Conservation (phyloP, 2,113 vertebrate species). For the Odontesthes bonariensis region DNA sequence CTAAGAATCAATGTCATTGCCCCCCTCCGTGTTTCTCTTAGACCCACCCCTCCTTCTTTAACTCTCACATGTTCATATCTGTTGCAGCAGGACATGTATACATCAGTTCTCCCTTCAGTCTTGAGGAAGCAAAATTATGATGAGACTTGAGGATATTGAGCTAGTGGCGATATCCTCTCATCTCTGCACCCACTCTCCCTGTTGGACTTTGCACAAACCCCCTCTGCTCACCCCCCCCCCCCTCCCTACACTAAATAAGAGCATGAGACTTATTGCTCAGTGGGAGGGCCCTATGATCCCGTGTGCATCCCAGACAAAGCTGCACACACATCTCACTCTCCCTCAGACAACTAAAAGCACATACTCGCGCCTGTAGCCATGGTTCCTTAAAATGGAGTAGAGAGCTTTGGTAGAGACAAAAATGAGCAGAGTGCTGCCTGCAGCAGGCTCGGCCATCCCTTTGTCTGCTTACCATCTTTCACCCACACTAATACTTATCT, state of each 20-base stretch:
- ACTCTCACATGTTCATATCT: slow-evolving; percentile 22
- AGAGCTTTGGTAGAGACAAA: slow-evolving; percentile 34
- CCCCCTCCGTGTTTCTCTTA: slow-evolving; percentile 18
- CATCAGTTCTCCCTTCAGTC: neutral
- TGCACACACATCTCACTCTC: slow-evolving; percentile 59
- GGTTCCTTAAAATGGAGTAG: slow-evolving; percentile 63
- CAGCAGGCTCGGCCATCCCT: slow-evolving; percentile 47
- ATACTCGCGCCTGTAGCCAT: slow-evolving; percentile 67
- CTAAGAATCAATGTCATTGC: slow-evolving; percentile 59
- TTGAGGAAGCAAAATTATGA: slow-evolving; percentile 14
- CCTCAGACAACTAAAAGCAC: slow-evolving; percentile 56
- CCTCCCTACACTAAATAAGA: slow-evolving; percentile 3
- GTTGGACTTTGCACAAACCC: slow-evolving; percentile 2
- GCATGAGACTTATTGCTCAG: slow-evolving; percentile 51
- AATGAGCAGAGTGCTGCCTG: slow-evolving; percentile 66
- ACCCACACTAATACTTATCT: slow-evolving; percentile 40
- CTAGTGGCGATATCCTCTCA: slow-evolving; percentile 7
- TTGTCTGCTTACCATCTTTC: slow-evolving; percentile 57
- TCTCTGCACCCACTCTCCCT: slow-evolving; percentile 21
- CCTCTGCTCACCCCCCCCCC: slow-evolving; percentile 22
- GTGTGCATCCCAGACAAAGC: slow-evolving; percentile 35
- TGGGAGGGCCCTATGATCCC: slow-evolving; percentile 41
- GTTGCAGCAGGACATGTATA: slow-evolving; percentile 1
- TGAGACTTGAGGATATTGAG: neutral
- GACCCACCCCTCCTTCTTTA: slow-evolving; percentile 3